These are phyloP conservation scores for Macrosoma leucophasiata DNA, from an alignment of 2,888 invertebrate species.

Conservation along the genomic window DNA sequence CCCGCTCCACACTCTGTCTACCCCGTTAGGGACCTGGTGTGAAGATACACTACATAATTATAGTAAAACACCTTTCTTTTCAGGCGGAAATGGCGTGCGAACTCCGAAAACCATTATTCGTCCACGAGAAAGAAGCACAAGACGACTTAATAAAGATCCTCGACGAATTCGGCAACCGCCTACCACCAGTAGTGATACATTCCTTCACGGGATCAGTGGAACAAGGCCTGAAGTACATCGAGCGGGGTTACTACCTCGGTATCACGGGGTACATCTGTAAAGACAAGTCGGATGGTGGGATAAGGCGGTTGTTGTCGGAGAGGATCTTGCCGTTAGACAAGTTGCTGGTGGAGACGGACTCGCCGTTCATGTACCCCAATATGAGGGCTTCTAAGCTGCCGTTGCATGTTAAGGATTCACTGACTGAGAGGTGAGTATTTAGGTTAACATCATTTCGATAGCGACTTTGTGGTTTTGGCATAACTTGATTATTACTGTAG, in stretches of 20 bases:
- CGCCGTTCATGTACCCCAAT: slow-evolving; percentile 97
- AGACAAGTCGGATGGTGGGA: slow-evolving; percentile 94
- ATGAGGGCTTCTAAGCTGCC: slow-evolving; percentile 94
- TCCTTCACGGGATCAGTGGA: slow-evolving; percentile 93
- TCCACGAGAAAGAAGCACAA: slow-evolving; percentile 95
- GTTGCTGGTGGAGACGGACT: slow-evolving; percentile 93
- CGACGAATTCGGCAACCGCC: slow-evolving; percentile 52
- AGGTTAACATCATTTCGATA: too few relatives aligned
- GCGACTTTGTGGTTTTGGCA: too few relatives aligned
- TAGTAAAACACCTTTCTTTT: too few relatives aligned
- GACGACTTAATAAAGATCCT: slow-evolving; percentile 86
- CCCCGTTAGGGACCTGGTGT: too few relatives aligned
- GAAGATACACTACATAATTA: too few relatives aligned
- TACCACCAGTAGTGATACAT: slow-evolving; percentile 92
- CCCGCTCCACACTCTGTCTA: too few relatives aligned
- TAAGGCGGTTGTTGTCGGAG: slow-evolving; percentile 87
- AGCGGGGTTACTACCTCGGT: slow-evolving; percentile 90
- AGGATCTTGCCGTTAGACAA: slow-evolving; percentile 88
- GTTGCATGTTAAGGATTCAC: slow-evolving; percentile 87
- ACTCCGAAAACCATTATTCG: slow-evolving; percentile 89
- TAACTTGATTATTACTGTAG: too few relatives aligned
- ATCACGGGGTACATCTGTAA: slow-evolving; percentile 87
- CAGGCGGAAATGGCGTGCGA: slow-evolving; percentile 90
- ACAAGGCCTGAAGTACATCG: slow-evolving; percentile 86
- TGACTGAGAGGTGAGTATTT: slow-evolving; percentile 84